Percentiles rank a stretch among this genome's conserved stretches.
Conservation (phyloP, 2,888 invertebrate genomes). For the Balanococcus diminutus region DNA sequence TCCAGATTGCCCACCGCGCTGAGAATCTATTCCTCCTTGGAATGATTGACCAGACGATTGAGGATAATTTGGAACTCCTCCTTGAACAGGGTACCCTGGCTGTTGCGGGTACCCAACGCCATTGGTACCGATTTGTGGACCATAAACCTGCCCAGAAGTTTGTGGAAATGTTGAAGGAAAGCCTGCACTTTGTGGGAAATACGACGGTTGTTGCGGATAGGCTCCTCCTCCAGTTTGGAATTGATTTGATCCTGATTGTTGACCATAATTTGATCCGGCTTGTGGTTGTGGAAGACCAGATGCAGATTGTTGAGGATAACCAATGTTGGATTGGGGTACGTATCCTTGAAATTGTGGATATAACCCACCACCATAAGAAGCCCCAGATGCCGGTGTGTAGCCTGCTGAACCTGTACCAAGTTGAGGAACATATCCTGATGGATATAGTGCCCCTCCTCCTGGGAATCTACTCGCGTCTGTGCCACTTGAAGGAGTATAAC, state of each 20-base stretch:
- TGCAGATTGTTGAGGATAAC: neutral
- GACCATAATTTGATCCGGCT: neutral
- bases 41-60: neutral
- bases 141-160: neutral
- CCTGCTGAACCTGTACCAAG: slow-evolving; percentile 32
- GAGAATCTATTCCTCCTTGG: neutral
- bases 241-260: neutral
- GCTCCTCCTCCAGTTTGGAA: neutral
- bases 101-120: neutral
- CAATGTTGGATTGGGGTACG: neutral
- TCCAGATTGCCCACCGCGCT: neutral
- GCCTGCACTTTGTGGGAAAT: neutral
- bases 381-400: neutral
- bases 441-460: neutral
- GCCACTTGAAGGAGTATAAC: neutral
- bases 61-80: neutral
- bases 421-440: neutral
- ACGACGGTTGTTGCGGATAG: neutral
- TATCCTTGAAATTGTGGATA: neutral
- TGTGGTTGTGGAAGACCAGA: neutral
- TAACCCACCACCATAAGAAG: no score
- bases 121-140: neutral
- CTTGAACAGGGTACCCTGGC: neutral
- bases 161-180: neutral
- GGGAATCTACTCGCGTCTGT: neutral